Percentiles rank a stretch among this genome's conserved stretches.
These are phyloP conservation scores for Pseudomyrmex dendroicus DNA, from an alignment of 1,140 invertebrate genomes.

Conservation along the genomic window DNA sequence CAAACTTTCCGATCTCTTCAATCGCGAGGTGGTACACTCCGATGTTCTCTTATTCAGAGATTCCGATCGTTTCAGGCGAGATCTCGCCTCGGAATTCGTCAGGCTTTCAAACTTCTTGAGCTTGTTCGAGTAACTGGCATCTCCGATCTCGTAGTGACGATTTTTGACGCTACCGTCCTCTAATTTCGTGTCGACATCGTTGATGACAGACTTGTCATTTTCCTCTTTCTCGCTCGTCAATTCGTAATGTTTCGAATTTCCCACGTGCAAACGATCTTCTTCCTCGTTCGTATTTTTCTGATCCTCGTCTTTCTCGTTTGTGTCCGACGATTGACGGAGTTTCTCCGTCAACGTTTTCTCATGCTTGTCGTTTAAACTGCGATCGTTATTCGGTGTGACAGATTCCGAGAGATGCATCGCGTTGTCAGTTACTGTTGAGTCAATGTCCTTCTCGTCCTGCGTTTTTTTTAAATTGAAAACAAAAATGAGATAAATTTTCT, in stretches of 20 bases:
- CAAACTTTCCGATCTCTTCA: constrained; percentile 83
- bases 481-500: neutral
- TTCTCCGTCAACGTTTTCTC: constrained; percentile 65
- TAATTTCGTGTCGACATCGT: neutral
- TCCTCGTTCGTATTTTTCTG: constrained; percentile 52
- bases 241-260: constrained; percentile 28
- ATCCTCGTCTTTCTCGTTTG: constrained; percentile 78
- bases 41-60: constrained; percentile 86
- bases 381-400: constrained; percentile 79
- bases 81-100: constrained; percentile 77
- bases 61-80: constrained; percentile 86
- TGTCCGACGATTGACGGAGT: constrained; percentile 45
- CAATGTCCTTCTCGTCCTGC: constrained; percentile 79
- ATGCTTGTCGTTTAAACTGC: constrained; percentile 64
- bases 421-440: constrained; percentile 68
- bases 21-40: constrained; percentile 80
- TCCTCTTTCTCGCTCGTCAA: constrained; percentile 8
- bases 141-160: constrained; percentile 57
- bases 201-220: too few relatives aligned
- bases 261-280: neutral
- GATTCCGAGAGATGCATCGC: constrained; percentile 9
- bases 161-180: constrained; percentile 33
- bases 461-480: neutral
- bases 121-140: constrained; percentile 83
- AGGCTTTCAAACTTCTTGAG: constrained; percentile 82